These are phyloP conservation scores for Spicauda simplicius DNA, from an alignment of 2,888 invertebrate genomes.

Conservation along the genomic window DNA sequence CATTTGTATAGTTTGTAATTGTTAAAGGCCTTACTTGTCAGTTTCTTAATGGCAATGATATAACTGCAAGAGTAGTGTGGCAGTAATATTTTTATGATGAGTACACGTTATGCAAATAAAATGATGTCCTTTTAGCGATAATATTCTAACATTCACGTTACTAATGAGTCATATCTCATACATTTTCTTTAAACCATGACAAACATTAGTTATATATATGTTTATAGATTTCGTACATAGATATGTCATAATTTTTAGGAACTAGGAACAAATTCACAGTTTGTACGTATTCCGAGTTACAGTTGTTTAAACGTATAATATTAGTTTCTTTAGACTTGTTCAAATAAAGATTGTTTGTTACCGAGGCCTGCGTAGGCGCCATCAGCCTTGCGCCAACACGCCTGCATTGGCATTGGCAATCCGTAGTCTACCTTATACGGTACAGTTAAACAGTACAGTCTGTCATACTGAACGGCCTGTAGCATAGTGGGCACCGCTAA, in stretches of 20 bases:
- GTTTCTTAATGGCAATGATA: not conserved
- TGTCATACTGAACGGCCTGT: slow-evolving; percentile 14
- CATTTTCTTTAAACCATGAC: not conserved
- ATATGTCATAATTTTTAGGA: too few relatives aligned
- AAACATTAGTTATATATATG: not conserved
- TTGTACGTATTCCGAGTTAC: too few relatives aligned
- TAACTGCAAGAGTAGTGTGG: not conserved
- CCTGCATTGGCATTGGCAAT: slow-evolving; percentile 58
- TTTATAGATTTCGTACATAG: too few relatives aligned
- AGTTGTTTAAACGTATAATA: too few relatives aligned
- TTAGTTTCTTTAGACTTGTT: not conserved
- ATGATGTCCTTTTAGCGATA: not conserved
- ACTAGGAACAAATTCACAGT: too few relatives aligned
- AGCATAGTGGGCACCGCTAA: not conserved
- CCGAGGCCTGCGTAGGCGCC: slow-evolving; percentile 61
- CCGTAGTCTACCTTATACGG: slow-evolving; percentile 61
- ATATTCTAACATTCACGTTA: not conserved
- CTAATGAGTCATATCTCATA: not conserved
- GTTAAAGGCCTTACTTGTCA: too few relatives aligned
- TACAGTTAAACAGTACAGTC: slow-evolving; percentile 41
- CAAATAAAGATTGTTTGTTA: slow-evolving; percentile 25
- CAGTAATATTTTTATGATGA: not conserved
- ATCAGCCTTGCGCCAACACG: slow-evolving; percentile 65
- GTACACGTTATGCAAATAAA: not conserved
- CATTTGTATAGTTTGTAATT: too few relatives aligned